Base-by-base conservation (phyloP, 2,113 vertebrate genomes). In the Anoplopoma fimbria region DNA sequence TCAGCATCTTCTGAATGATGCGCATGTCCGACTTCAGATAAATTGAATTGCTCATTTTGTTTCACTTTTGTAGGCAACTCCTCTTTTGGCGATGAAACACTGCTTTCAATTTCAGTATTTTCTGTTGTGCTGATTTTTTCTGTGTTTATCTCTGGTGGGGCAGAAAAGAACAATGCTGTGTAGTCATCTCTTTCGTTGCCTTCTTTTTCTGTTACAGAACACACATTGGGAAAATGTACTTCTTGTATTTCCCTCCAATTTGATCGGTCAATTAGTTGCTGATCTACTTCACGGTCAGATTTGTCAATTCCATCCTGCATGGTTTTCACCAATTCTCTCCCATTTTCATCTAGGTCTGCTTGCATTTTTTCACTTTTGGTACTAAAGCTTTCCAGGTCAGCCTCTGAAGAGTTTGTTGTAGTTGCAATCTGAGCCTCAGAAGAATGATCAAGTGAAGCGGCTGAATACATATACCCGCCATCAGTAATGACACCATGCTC, bases 81-180 rank as follows among this genome's bases (percentile, higher is more conserved):
- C 12, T 62, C 57, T 57, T 65, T 75, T 63, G 78, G 4, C 38
- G 9, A 63, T 49, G 38, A 72, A 81, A 25, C 14, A 42, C 15
- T 51, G 62, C 1, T 15, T 25, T 70, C n/a, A 21, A 31, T 2
- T 63, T 36, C n/a, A 42, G 17, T 78, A 15, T 45, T 31, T 64
- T 85, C 40, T 33, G 3, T 9, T 2, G 0, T 21, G 21, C 8
- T 72, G 36, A 12, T 70, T 81, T 77, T 19, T 74, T 79, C 65
- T 76, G 86, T 58, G 34, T 29, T 79, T 40, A n/a, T 49, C 77
- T 68, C 75, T 9, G 45, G 21, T 49, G 36, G 58, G 53, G 9
- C 15, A 45, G 45, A 51, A 64, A 62, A 65, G 29, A 51, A 69
- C 51, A 87, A 47, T 2, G 76, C 58, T 31, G 23, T 23, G 0